A percentile compares a stretch with the other conserved stretches of the same genome.
phyloP scores from a whole-genome alignment of 2,888 invertebrate species.

The Anaspis maculata region DNA sequence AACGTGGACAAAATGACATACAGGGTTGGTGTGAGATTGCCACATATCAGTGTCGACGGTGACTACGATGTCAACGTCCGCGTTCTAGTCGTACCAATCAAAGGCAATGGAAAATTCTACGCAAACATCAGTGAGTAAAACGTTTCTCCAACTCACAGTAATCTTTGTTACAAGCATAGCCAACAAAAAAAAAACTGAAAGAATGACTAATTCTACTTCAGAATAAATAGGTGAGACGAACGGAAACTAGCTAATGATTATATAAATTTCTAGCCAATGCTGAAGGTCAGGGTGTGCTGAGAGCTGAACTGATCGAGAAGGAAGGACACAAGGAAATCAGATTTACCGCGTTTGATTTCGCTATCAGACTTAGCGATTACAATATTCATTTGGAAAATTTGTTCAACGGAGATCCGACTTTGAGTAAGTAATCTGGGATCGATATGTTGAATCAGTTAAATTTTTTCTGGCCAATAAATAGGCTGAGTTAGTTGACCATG shows the following conservation, averaged over 20 bases:
- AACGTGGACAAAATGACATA: conserved; percentile 46
- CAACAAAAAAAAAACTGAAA: background rate
- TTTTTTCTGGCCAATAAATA: too few relatives aligned
- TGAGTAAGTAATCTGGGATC: conserved; percentile 12
- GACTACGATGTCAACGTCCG: conserved; percentile 51
- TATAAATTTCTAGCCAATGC: conserved; percentile 44
- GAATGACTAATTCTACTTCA: background rate
- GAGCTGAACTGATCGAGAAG: conserved; percentile 35
- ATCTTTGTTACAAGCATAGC: background rate
- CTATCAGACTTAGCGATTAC: conserved; percentile 50
- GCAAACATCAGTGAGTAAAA: conserved; percentile 48
- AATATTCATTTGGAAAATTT: conserved; percentile 49
- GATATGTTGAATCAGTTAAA: too few relatives aligned
- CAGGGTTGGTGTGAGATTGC: conserved; percentile 45
- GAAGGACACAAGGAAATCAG: conserved; percentile 43
- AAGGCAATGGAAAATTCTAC: conserved; percentile 50
- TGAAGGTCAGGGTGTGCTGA: conserved; percentile 39
- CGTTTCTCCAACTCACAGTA: conserved; percentile 1
- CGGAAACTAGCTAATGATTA: background rate
- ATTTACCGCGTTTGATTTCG: conserved; percentile 44
- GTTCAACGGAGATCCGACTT: conserved; percentile 16
- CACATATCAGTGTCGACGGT: conserved; percentile 49
- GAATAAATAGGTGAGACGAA: conserved; percentile 1
- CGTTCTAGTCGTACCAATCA: conserved; percentile 49
- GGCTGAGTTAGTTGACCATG: too few relatives aligned